phyloP scores from a whole-genome alignment of 2,797 vertebrate genomes.

The Oreochromis mossambicus region DNA sequence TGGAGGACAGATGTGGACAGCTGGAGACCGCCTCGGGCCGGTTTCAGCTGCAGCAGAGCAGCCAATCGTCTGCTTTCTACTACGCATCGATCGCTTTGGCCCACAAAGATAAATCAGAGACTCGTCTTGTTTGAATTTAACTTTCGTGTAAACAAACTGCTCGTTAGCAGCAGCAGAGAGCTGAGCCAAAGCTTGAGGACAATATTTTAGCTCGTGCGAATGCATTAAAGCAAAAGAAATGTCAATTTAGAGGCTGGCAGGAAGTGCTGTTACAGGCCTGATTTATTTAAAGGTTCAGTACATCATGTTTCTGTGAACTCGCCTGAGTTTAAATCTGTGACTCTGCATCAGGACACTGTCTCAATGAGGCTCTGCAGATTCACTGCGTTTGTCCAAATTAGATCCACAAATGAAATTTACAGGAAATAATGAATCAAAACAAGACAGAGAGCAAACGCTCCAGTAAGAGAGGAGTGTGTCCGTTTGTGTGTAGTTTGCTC shows the following conservation, averaged over 20 bases:
- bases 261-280: not conserved
- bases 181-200: not conserved
- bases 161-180: not conserved
- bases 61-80: not conserved
- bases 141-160: not conserved
- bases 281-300: not conserved
- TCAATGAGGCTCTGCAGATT: not conserved
- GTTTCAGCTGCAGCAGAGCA: not conserved
- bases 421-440: not conserved
- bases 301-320: not conserved
- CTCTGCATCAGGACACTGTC: not conserved
- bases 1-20: not conserved
- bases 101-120: not conserved
- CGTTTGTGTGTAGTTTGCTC: not conserved
- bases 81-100: slow-evolving; percentile 3
- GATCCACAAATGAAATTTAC: not conserved
- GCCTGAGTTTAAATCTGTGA: not conserved
- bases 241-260: not conserved
- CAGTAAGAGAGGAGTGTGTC: not conserved
- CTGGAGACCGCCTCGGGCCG: not conserved
- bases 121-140: not conserved
- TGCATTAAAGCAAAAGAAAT: not conserved
- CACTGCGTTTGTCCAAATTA: not conserved
- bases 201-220: accelerated
- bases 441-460: not conserved